Percentiles rank a stretch among this genome's conserved stretches.
phyloP scores from a whole-genome alignment of 1,140 invertebrate species.

The Pinna nobilis region DNA sequence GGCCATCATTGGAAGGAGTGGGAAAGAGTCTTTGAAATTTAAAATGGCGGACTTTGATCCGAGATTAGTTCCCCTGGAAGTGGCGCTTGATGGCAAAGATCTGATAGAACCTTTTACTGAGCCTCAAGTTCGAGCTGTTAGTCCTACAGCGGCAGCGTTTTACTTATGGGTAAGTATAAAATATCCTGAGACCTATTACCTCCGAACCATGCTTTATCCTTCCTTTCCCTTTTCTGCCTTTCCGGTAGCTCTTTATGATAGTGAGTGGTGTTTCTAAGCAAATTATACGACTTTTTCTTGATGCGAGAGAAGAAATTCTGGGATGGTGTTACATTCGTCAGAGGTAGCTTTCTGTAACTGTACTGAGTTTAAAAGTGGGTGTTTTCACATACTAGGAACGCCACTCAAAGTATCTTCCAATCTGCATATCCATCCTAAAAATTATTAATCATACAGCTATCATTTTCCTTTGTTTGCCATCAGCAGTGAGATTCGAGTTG shows the following conservation, averaged over 20 bases:
- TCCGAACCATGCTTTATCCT: too few species aligned
- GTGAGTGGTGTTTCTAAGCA: too few species aligned
- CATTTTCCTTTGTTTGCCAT: neutral
- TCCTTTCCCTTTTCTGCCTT: too few species aligned
- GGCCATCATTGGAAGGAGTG: slow-evolving; percentile 21
- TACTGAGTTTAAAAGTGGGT: neutral
- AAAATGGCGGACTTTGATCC: slow-evolving; percentile 43
- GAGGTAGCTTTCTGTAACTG: neutral
- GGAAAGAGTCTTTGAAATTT: slow-evolving; percentile 29
- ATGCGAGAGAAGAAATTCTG: too few species aligned
- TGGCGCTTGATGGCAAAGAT: slow-evolving; percentile 28
- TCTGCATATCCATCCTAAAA: neutral
- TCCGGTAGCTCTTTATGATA: too few species aligned
- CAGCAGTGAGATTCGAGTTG: neutral
- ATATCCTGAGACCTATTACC: too few species aligned
- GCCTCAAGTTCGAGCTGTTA: slow-evolving; percentile 26
- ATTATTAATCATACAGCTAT: neutral
- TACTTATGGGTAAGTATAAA: slow-evolving; percentile 36
- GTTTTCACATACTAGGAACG: neutral
- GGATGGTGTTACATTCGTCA: too few species aligned
- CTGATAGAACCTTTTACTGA: slow-evolving; percentile 18
- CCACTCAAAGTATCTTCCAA: neutral
- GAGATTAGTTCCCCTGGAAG: slow-evolving; percentile 16
- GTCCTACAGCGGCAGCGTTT: slow-evolving; percentile 33
- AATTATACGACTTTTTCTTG: too few species aligned